These are phyloP conservation scores for Calliphora vomitoria DNA, from an alignment of 2,888 invertebrate genomes.

Conservation along the genomic window DNA sequence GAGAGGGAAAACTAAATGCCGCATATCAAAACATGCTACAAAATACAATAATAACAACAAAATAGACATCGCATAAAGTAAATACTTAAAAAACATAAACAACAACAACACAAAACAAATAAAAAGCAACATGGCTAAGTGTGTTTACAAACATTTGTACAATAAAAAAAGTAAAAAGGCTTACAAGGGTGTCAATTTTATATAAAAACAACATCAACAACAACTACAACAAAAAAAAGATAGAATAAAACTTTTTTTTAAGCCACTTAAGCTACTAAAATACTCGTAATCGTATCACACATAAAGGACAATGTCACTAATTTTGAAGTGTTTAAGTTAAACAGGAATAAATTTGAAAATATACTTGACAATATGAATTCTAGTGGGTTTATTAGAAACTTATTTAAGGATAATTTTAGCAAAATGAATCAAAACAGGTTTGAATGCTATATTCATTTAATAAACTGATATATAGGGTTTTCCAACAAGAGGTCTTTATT, in stretches of 20 bases:
- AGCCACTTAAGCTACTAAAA: slow-evolving; percentile 38
- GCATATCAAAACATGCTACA: slow-evolving; percentile 55
- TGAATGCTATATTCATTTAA: no score
- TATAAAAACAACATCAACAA: slow-evolving; percentile 3
- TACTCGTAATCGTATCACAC: slow-evolving; percentile 3
- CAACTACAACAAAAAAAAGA: neutral
- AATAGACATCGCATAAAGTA: neutral
- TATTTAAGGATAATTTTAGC: neutral
- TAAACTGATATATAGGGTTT: no score
- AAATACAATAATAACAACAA: slow-evolving; percentile 13
- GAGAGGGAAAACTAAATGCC: slow-evolving; percentile 53
- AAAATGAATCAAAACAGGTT: no score
- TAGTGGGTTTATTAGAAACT: neutral
- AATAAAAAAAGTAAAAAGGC: neutral
- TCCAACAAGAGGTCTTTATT: no score
- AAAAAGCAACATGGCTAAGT: slow-evolving; percentile 50
- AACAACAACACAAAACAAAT: slow-evolving; percentile 14
- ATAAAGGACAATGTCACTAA: slow-evolving; percentile 2
- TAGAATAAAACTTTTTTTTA: slow-evolving; percentile 14
- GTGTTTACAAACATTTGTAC: slow-evolving; percentile 32
- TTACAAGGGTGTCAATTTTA: slow-evolving; percentile 57
- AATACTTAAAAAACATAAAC: slow-evolving; percentile 9
- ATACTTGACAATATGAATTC: neutral
- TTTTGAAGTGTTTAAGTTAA: slow-evolving; percentile 37
- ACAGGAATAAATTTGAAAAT: neutral